Base-by-base conservation (phyloP, 1,140 invertebrate genomes). In the Harlomillsia oculata region DNA sequence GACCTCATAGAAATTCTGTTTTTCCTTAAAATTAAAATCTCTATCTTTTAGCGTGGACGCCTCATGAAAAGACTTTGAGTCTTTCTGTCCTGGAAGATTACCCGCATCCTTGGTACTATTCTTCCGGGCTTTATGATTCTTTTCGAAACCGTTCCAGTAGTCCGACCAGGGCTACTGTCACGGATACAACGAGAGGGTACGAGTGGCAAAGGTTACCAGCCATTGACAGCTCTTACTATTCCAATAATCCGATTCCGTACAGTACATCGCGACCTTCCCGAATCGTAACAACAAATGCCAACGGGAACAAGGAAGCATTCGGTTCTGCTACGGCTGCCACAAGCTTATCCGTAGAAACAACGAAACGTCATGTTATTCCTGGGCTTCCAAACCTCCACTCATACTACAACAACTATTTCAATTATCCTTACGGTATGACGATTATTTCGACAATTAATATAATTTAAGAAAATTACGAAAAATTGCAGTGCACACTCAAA, bases 31-130 rank as follows among this genome's bases (percentile, higher is more conserved):
- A 34, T 34, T 26, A 41, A 14, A 45, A 28, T 46, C 16, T 16
- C 9, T 11, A 8, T 20, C 8, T 46, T 41, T 5, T 6, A 53
- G 49, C 34, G 9, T 58, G 49, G 36, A 2, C 21, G 13, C 41
- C 49, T 20, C 29, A 53, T 44, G 49, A 59, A 28, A 59, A 59
- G 30, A 59, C 56, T 16, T 32, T 53, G 21, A 26, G 18, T 37
- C 14, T 59, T 1, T 50, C 52, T 37, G 25, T 59, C 1, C n/a
- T 59, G 21, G 56, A 59, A 5, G 49, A 59, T 18, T n/a, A n/a
- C n/a, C n/a, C n/a, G n/a, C n/a, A n/a, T n/a, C 32, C 16, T 36
- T 26, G 28, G 4, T 44, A 26, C 8, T 59, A 53, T 23, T 32
- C 36, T 21, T 40, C 34, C 25, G 49, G 41, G 0, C 5, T 48